Conservation (phyloP, 1,140 invertebrate genomes). For the Bombyx mandarina region DNA sequence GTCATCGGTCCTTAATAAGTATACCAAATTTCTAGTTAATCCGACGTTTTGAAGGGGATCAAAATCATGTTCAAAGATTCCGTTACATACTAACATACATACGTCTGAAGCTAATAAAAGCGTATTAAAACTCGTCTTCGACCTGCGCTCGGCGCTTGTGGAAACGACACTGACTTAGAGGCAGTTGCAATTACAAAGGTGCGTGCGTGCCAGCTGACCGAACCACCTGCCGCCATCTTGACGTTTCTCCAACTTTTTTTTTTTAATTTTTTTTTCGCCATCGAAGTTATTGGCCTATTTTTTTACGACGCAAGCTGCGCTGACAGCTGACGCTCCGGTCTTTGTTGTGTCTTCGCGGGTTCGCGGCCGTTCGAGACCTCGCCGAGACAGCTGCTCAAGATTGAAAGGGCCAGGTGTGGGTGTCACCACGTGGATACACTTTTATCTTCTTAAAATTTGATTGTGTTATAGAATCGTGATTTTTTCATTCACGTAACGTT, state of each 20-base stretch:
- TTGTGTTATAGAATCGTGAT: too few species aligned
- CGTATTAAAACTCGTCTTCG: conserved; percentile 11
- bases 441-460: too few species aligned
- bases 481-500: too few species aligned
- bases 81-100: too few species aligned
- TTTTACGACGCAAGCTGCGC: conserved; percentile 63
- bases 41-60: too few species aligned
- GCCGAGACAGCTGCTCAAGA: conserved; percentile 28
- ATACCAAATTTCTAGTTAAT: too few species aligned
- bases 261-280: conserved; percentile 43
- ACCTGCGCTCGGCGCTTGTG: conserved; percentile 3
- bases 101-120: too few species aligned
- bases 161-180: conserved; percentile 25
- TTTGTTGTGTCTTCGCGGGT: conserved; percentile 32
- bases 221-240: conserved; percentile 62
- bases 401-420: conserved; percentile 25
- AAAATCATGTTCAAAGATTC: too few species aligned
- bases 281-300: conserved; percentile 64
- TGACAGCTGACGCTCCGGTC: conserved; percentile 50
- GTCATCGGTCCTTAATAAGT: too few species aligned
- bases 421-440: conserved; percentile 39
- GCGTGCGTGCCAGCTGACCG: conserved; percentile 48
- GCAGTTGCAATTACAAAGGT: conserved; percentile 47
- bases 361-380: conserved; percentile 32
- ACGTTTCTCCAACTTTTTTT: conserved; percentile 44